A percentile compares a stretch with the other conserved stretches of the same genome.
These are phyloP conservation scores for Sarcophaga carnaria DNA, from an alignment of 2,888 invertebrate genomes.

Conservation along the genomic window DNA sequence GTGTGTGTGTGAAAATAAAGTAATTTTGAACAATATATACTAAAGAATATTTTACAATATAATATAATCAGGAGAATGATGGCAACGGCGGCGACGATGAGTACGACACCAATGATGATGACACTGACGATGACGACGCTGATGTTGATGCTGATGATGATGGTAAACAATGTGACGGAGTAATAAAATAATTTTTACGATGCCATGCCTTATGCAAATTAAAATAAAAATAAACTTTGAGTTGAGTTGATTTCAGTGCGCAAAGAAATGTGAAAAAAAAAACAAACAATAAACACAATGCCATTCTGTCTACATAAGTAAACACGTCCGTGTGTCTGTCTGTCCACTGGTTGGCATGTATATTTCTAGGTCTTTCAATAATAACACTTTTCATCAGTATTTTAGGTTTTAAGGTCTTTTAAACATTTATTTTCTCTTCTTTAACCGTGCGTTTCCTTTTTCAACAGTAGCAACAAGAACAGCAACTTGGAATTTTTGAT, in stretches of 20 bases:
- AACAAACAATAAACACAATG: neutral
- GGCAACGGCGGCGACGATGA: neutral
- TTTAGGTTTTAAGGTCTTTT: no score
- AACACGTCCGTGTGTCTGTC: neutral
- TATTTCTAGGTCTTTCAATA: no score
- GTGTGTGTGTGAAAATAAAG: neutral
- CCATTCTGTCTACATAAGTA: slow-evolving; percentile 22
- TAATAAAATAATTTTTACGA: slow-evolving; percentile 46
- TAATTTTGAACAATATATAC: neutral
- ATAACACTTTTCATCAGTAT: no score
- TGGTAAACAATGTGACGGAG: slow-evolving; percentile 39
- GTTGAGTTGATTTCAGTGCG: slow-evolving; percentile 39
- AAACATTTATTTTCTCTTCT: neutral
- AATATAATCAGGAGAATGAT: slow-evolving; percentile 26
- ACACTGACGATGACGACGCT: neutral
- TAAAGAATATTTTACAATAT: slow-evolving; percentile 14
- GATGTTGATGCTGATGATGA: slow-evolving; percentile 24
- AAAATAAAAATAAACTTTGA: slow-evolving; percentile 31
- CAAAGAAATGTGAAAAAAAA: neutral
- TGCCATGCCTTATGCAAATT: slow-evolving; percentile 40
- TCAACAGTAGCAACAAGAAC: neutral
- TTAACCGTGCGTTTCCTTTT: neutral
- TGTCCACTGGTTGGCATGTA: neutral
- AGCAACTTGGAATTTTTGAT: neutral
- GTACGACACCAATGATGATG: slow-evolving; percentile 15